phyloP scores from a whole-genome alignment of 2,113 vertebrate genomes.

The Psilopogon haemacephalus region DNA sequence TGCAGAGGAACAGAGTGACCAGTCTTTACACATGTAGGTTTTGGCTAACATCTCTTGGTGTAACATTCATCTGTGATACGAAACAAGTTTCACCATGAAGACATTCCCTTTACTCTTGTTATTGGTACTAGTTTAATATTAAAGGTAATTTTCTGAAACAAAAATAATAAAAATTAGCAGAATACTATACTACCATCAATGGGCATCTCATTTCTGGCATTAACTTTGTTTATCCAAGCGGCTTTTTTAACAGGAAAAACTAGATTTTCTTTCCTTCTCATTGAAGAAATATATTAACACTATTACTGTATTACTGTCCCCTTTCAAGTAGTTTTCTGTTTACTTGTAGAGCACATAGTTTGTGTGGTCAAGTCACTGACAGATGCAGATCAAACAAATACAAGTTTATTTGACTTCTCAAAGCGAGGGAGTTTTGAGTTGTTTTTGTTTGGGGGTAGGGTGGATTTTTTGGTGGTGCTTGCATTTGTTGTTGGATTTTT shows the following conservation, averaged over 20 bases:
- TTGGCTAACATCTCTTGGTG: background rate
- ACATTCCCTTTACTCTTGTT: background rate
- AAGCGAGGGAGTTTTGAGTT: background rate
- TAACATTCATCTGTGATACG: background rate
- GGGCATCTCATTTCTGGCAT: background rate
- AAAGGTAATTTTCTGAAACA: background rate
- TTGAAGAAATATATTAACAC: background rate
- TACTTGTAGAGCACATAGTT: background rate
- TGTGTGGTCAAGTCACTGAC: background rate
- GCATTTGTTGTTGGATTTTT: background rate
- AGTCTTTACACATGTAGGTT: background rate
- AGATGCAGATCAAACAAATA: background rate
- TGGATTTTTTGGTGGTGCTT: too few species aligned
- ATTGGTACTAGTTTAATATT: background rate
- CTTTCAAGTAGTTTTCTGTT: background rate
- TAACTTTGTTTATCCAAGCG: background rate
- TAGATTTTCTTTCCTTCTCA: background rate
- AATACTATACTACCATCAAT: background rate
- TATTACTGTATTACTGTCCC: background rate
- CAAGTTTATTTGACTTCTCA: background rate
- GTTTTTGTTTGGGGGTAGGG: background rate
- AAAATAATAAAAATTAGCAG: background rate
- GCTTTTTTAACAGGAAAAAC: background rate
- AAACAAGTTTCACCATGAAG: background rate
- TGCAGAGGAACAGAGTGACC: background rate